Evolutionary conservation across 2,113 vertebrate species (phyloP).

Genomic region (Saguinus midas): DNA sequence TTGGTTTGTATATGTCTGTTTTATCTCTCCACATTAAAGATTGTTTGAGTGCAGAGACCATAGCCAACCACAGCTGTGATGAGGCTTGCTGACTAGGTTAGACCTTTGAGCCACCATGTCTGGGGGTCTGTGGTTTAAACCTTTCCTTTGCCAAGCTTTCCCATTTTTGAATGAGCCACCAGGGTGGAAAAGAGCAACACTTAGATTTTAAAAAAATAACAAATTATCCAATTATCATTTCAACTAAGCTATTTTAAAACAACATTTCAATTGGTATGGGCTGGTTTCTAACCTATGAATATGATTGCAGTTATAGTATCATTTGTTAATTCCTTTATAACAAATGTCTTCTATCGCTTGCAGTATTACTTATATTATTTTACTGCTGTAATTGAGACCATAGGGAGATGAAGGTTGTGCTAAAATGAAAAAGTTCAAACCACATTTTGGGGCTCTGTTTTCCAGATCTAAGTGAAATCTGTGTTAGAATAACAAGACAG

Average conservation of each 20-base stretch:
- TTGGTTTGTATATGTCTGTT: constrained; percentile 60
- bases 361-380: constrained; percentile 43
- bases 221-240: constrained; percentile 29
- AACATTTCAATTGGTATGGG: neutral
- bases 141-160: neutral
- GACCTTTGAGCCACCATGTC: constrained; percentile 22
- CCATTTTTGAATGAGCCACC: constrained; percentile 11
- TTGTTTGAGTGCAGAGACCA: constrained; percentile 31
- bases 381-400: constrained; percentile 57
- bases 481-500: constrained; percentile 68
- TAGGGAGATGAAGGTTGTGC: constrained; percentile 25
- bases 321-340: constrained; percentile 53
- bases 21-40: constrained; percentile 53
- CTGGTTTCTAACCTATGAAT: constrained; percentile 28
- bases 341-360: constrained; percentile 47
- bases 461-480: constrained; percentile 72
- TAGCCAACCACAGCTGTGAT: constrained; percentile 56
- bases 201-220: neutral
- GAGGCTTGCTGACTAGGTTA: constrained; percentile 41
- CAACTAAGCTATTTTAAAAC: constrained; percentile 15
- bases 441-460: constrained; percentile 22
- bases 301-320: constrained; percentile 5
- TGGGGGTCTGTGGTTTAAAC: neutral
- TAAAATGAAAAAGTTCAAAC: constrained; percentile 43
- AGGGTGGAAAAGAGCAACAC: neutral